phyloP scores from a whole-genome alignment of 2,113 vertebrate species.

The Glaucomys volans region DNA sequence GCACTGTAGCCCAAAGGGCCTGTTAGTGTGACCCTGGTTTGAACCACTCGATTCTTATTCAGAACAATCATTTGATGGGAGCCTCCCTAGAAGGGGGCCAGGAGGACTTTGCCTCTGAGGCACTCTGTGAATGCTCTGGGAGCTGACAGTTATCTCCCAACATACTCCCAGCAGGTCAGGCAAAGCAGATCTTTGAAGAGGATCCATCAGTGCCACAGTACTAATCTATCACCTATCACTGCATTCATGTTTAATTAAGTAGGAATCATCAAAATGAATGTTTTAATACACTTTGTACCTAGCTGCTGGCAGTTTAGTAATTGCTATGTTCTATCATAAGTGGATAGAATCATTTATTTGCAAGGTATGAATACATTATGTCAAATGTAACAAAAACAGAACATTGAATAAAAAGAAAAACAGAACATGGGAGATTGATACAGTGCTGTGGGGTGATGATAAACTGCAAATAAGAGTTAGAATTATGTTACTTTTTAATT shows the following conservation, averaged over 20 bases:
- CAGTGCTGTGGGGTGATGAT: background rate
- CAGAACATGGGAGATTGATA: background rate
- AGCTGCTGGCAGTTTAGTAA: background rate
- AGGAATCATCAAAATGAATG: background rate
- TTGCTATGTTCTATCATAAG: background rate
- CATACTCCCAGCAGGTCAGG: background rate
- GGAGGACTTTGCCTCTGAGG: background rate
- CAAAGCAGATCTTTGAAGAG: background rate
- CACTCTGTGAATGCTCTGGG: background rate
- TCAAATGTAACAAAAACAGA: background rate
- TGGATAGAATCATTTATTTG: background rate
- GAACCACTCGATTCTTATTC: background rate
- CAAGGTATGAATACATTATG: background rate
- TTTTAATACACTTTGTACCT: background rate
- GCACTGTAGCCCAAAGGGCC: background rate
- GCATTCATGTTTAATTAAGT: background rate
- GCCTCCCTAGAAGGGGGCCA: background rate
- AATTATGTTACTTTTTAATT: background rate
- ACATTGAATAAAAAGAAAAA: background rate
- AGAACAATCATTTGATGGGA: background rate
- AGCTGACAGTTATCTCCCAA: background rate
- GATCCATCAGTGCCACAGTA: background rate
- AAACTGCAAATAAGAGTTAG: background rate
- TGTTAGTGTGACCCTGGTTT: too few relatives aligned
- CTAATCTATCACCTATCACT: background rate